Percentiles rank a stretch among this genome's conserved stretches.
phyloP scores from a whole-genome alignment of 2,113 vertebrate species.

The Caloenas nicobarica region DNA sequence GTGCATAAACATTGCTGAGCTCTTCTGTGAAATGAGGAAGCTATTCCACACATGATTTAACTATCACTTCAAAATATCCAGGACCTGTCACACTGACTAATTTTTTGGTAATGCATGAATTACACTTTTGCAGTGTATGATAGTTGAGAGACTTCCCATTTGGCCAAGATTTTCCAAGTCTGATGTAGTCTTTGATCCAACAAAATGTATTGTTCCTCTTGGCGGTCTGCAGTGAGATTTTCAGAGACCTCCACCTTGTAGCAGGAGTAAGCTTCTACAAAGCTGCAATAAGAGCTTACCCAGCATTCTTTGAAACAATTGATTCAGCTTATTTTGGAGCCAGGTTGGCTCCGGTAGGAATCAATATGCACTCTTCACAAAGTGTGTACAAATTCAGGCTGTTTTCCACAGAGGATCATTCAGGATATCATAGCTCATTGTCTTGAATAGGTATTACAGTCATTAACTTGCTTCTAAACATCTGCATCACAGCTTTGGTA shows the following conservation, averaged over 20 bases:
- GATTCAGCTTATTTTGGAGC: not conserved
- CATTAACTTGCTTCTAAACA: not conserved
- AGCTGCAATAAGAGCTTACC: not conserved
- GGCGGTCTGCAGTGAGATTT: not conserved
- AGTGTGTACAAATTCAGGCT: not conserved
- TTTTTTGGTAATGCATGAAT: not conserved
- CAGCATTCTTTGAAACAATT: not conserved
- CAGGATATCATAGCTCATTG: not conserved
- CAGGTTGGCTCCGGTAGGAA: not conserved
- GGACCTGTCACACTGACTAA: not conserved
- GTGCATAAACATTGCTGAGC: not conserved
- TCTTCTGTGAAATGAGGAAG: not conserved
- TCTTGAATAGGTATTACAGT: not conserved
- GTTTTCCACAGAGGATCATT: not conserved
- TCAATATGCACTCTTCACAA: not conserved
- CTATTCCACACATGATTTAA: not conserved
- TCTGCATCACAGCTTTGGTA: not conserved
- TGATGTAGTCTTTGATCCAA: not conserved
- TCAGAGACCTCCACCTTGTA: accelerated
- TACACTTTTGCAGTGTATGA: not conserved
- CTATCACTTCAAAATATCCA: not conserved
- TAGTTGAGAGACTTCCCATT: not conserved
- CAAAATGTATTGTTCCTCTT: not conserved
- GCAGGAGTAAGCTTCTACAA: not conserved
- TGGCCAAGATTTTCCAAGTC: not conserved